Base-by-base conservation (phyloP, 2,888 invertebrate genomes). In the Drosophila siamana region DNA sequence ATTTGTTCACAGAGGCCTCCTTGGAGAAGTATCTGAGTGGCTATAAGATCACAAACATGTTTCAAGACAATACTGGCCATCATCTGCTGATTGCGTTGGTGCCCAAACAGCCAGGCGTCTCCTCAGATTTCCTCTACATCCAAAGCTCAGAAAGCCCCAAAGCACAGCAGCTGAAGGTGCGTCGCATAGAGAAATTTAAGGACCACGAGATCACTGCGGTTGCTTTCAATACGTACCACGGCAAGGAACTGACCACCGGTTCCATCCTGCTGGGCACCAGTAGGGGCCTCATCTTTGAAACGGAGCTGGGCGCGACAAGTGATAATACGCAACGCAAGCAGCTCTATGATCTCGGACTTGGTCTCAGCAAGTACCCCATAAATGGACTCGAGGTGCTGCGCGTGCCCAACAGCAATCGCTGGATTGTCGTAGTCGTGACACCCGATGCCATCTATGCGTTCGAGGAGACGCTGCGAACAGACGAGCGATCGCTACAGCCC, bases 211-310 rank as follows among this genome's bases (percentile, higher is more conserved):
- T 99, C 22, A 98, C 98, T 0, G 96, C 97, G 51, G 96, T 99
- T 0, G 98, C 96, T 0, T 99, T 98, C 96, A 98, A 97, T 91
- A 94, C 94, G 78, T 94, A 94, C 62, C 95, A 96, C 77, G 94
- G 93, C 1, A 95, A 94, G 0, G 95, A 95, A 65, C 92, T 90
- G 1, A 94, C 95, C 0, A 97, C 98, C 0, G 97, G 97, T 0
- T 95, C 97, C 0, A 97, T 99, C 82, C 93, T 99, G 40, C 90
- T 98, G 44, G 98, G 98, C 5, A 98, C 98, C 0, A 96, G 96
- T 0, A 96, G 96, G 90, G 98, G 98, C 0, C 93, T 97, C 44
- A 96, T 98, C 69, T 95, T 98, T 92, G 98, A 98, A 92, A 97
- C 97, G 0, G 98, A 98, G 91, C 94, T 98, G 52, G 94, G 95